Conservation (phyloP, 2,113 vertebrate genomes). For the Otus sunia region DNA sequence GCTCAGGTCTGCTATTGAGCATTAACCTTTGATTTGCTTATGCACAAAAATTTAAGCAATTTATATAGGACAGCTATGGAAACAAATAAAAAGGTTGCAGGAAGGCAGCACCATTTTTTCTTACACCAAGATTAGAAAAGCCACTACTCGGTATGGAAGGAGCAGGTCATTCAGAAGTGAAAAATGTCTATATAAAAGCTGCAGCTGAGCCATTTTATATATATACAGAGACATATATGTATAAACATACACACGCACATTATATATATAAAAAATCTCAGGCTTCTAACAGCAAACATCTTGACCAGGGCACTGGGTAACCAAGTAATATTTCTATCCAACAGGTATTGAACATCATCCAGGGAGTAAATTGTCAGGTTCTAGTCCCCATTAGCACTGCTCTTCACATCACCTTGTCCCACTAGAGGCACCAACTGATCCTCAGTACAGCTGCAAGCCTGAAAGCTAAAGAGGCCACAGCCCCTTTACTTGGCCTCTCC, state of each 20-base stretch:
- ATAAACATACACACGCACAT: accelerated
- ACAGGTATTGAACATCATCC: neutral
- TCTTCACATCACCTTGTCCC: neutral
- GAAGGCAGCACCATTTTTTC: neutral
- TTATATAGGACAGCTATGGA: neutral
- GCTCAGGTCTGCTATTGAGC: neutral
- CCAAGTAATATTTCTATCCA: neutral
- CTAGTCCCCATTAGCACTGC: neutral
- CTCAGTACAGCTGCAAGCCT: neutral
- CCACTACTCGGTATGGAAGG: neutral
- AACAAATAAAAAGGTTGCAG: constrained; percentile 6
- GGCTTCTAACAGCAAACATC: neutral
- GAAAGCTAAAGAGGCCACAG: neutral
- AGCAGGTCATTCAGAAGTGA: neutral
- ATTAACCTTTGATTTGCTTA: constrained; percentile 3
- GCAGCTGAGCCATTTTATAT: neutral
- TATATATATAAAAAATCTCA: neutral
- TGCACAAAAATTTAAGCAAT: neutral
- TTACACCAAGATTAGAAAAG: neutral
- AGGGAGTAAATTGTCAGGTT: neutral
- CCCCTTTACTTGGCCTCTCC: neutral
- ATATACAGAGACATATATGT: neutral
- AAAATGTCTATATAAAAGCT: neutral
- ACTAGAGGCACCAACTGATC: neutral
- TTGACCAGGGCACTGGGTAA: neutral